These are phyloP conservation scores for Microplitis mediator DNA, from an alignment of 1,140 invertebrate genomes.

Conservation along the genomic window DNA sequence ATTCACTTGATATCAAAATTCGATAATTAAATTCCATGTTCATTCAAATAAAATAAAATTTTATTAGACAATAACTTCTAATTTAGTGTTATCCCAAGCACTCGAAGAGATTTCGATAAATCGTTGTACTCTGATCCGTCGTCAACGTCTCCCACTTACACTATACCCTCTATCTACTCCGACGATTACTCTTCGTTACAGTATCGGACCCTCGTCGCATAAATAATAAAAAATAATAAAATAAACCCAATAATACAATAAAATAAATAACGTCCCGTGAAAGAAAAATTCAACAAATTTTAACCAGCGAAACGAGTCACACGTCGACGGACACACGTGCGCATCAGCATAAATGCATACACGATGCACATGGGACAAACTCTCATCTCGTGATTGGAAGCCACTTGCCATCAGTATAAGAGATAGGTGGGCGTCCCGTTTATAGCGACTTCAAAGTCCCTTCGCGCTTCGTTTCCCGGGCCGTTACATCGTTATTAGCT, in stretches of 20 bases:
- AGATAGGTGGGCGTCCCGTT: slow-evolving; percentile 26
- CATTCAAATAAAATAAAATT: too few relatives aligned
- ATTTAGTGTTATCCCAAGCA: neutral
- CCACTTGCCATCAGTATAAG: slow-evolving; percentile 10
- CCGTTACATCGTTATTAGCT: slow-evolving; percentile 54
- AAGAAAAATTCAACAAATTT: too few relatives aligned
- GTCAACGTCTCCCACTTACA: neutral
- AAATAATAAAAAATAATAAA: neutral
- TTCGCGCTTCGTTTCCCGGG: slow-evolving; percentile 40
- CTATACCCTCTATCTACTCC: neutral
- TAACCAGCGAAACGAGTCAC: neutral
- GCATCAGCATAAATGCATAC: too few relatives aligned
- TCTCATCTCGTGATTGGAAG: neutral
- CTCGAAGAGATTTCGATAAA: too few relatives aligned
- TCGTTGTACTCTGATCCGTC: neutral
- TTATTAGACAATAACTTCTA: neutral
- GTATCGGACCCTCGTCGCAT: neutral
- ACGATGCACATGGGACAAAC: neutral
- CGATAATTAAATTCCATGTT: too few relatives aligned
- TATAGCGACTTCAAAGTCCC: slow-evolving; percentile 13
- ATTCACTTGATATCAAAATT: too few relatives aligned
- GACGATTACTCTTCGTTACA: slow-evolving; percentile 22
- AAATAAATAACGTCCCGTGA: neutral
- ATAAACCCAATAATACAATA: slow-evolving; percentile 23
- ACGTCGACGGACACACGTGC: too few relatives aligned